phyloP scores from a whole-genome alignment of 2,797 vertebrate species.

The Lutjanus argentimaculatus region DNA sequence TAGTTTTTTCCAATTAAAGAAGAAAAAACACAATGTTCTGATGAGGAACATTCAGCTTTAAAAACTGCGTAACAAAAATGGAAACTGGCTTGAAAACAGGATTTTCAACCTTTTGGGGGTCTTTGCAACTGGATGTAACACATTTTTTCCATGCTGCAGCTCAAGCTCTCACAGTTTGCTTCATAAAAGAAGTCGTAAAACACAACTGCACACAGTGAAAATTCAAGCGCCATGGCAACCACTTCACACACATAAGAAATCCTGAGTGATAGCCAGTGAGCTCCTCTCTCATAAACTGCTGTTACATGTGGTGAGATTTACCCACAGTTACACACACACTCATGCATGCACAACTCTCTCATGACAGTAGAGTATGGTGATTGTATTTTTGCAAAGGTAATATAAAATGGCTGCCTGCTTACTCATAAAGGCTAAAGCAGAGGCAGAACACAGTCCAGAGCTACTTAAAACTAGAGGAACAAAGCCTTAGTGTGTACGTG shows the following conservation, averaged over 20 bases:
- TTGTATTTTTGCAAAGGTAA: conserved; percentile 26
- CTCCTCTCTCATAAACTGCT: conserved; percentile 57
- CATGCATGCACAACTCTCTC: background rate
- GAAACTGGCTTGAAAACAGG: conserved; percentile 14
- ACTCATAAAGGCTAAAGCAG: conserved; percentile 38
- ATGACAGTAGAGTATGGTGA: conserved; percentile 22
- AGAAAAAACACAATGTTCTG: conserved; percentile 12
- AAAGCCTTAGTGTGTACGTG: conserved; percentile 47
- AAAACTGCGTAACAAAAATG: conserved; percentile 17
- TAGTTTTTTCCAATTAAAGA: background rate
- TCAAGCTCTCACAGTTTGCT: conserved; percentile 62
- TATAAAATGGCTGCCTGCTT: conserved; percentile 42
- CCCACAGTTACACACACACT: conserved; percentile 5
- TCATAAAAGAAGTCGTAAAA: conserved; percentile 77
- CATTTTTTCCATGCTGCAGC: conserved; percentile 66
- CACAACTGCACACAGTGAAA: conserved; percentile 53
- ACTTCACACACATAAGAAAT: conserved; percentile 66
- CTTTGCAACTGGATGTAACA: conserved; percentile 61
- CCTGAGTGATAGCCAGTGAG: conserved; percentile 49
- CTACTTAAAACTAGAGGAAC: conserved; percentile 58
- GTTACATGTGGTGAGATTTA: conserved; percentile 32
- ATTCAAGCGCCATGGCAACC: conserved; percentile 68
- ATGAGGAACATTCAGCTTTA: conserved; percentile 2
- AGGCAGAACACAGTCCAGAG: conserved; percentile 54
- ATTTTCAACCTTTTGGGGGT: conserved; percentile 44